Evolutionary conservation across 2,113 vertebrate genomes (phyloP).

Genomic region (Leucopternis melanops): DNA sequence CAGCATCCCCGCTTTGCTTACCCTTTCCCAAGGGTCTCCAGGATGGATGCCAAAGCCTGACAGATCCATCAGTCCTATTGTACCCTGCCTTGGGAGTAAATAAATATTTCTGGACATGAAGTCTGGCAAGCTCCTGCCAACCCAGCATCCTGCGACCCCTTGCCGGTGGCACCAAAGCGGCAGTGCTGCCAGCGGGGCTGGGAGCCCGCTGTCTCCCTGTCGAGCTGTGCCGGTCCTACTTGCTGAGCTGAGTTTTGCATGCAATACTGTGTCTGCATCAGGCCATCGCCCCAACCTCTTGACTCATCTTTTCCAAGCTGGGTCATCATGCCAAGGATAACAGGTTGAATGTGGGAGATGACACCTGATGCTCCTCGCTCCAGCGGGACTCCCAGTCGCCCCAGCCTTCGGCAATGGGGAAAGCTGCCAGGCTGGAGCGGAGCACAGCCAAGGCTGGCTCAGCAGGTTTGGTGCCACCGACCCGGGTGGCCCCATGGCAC

Average conservation of each 20-base stretch:
- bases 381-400: rapidly evolving
- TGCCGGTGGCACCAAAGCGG: background rate
- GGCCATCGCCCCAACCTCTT: background rate
- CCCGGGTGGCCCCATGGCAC: background rate
- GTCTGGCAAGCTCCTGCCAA: background rate
- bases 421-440: rapidly evolving
- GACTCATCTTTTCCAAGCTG: background rate
- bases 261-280: background rate
- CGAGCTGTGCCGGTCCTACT: rapidly evolving
- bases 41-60: background rate
- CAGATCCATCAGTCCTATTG: background rate
- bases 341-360: background rate
- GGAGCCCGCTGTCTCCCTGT: rapidly evolving
- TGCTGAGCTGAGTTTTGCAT: background rate
- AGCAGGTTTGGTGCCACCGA: constrained; percentile 9
- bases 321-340: background rate
- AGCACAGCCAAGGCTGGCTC: background rate
- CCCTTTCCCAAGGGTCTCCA: background rate
- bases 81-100: background rate
- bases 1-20: background rate
- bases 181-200: background rate
- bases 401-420: background rate
- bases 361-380: background rate
- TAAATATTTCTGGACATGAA: background rate
- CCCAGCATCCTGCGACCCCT: background rate